Evolutionary conservation across 2,888 invertebrate species (phyloP).

Genomic region (Hydriomena furcata): DNA sequence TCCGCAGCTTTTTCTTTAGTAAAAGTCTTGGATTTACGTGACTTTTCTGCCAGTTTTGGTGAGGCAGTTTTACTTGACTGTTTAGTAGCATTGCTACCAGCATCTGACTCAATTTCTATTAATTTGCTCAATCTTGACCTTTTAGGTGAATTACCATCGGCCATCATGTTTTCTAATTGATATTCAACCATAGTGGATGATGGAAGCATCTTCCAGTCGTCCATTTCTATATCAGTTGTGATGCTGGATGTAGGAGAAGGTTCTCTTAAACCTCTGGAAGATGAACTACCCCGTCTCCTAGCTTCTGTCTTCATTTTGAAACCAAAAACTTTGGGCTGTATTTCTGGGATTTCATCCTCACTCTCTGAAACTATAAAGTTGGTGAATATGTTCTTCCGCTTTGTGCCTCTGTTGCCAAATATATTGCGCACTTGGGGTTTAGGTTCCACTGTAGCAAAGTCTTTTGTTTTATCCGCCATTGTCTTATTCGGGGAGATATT

Average conservation of each 20-base stretch:
- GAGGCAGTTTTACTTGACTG: slow-evolving; percentile 40
- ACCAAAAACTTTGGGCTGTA: slow-evolving; percentile 59
- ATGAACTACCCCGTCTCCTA: slow-evolving; percentile 32
- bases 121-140: slow-evolving; percentile 51
- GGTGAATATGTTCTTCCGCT: slow-evolving; percentile 67
- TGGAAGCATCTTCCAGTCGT: slow-evolving; percentile 68
- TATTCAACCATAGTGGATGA: slow-evolving; percentile 76
- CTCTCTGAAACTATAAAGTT: slow-evolving; percentile 68
- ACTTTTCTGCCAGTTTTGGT: slow-evolving; percentile 34
- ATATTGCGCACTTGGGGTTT: slow-evolving; percentile 54
- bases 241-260: slow-evolving; percentile 56
- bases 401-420: slow-evolving; percentile 54
- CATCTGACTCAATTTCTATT: slow-evolving; percentile 49
- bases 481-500: slow-evolving; percentile 61
- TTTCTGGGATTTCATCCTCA: slow-evolving; percentile 68
- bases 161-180: slow-evolving; percentile 51
- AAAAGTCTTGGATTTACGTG: slow-evolving; percentile 37
- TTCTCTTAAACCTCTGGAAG: slow-evolving; percentile 42
- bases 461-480: slow-evolving; percentile 53
- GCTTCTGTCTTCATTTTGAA: slow-evolving; percentile 50
- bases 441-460: slow-evolving; percentile 40
- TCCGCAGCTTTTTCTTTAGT: slow-evolving; percentile 20
- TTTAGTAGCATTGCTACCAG: slow-evolving; percentile 33
- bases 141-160: slow-evolving; percentile 49
- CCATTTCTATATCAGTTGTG: slow-evolving; percentile 66